Percentiles rank a stretch among this genome's conserved stretches.
Evolutionary conservation across 2,888 invertebrate species (phyloP).

Genomic region (Dilophus febrilis): DNA sequence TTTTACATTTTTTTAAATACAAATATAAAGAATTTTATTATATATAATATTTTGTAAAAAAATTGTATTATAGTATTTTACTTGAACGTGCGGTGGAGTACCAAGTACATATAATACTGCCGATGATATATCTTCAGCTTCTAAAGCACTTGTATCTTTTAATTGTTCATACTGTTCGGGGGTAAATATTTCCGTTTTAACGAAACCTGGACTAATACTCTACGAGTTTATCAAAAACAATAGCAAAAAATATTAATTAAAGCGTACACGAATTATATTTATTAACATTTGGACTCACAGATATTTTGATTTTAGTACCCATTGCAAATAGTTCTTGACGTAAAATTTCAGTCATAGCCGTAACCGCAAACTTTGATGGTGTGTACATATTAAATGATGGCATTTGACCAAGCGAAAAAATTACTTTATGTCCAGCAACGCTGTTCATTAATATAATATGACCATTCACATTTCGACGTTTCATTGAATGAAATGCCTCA

Average conservation of each 20-base stretch:
- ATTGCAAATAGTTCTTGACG: constrained; percentile 23
- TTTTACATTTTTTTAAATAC: too few species aligned
- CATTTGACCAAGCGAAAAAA: constrained; percentile 8
- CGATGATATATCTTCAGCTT: constrained; percentile 7
- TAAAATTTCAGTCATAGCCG: constrained; percentile 23
- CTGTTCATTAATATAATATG: constrained; percentile 33
- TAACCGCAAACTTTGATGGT: constrained; percentile 23
- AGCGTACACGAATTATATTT: background rate
- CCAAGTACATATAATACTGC: constrained; percentile 5
- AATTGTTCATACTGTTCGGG: constrained; percentile 15
- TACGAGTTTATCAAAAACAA: too few species aligned
- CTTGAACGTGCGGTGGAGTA: constrained; percentile 2
- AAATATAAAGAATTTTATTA: too few species aligned
- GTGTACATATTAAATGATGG: constrained; percentile 23
- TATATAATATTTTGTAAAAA: background rate
- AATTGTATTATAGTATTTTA: background rate
- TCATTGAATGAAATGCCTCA: constrained; percentile 34
- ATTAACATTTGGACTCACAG: constrained; percentile 15
- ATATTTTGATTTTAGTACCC: constrained; percentile 23
- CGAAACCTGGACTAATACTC: constrained; percentile 32
- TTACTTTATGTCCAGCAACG: constrained; percentile 21
- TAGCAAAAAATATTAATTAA: background rate
- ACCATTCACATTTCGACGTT: constrained; percentile 27
- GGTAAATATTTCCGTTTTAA: constrained; percentile 28
- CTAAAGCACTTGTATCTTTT: background rate